A percentile compares a stretch with the other conserved stretches of the same genome.
These are phyloP conservation scores for Onychomys arenicola DNA, from an alignment of 2,797 vertebrate genomes.

Conservation along the genomic window DNA sequence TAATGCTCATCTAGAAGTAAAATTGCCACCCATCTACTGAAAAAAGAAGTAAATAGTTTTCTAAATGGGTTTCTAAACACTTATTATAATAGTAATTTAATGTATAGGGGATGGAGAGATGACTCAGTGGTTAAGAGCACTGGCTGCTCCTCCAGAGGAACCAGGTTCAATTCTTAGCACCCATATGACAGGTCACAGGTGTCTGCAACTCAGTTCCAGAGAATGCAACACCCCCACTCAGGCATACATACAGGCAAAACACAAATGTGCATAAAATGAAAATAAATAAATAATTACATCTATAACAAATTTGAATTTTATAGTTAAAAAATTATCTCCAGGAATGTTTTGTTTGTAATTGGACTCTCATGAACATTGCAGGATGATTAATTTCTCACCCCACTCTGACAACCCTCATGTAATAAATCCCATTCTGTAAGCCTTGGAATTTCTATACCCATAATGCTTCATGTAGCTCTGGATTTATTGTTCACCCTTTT, in stretches of 20 bases:
- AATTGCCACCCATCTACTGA: neutral
- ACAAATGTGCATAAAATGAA: no score
- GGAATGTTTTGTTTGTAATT: neutral
- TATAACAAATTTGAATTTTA: neutral
- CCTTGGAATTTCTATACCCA: neutral
- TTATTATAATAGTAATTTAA: no score
- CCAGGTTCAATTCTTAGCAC: neutral
- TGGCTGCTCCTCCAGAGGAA: no score
- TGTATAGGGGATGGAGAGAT: no score
- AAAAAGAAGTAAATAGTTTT: neutral
- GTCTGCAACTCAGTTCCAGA: no score
- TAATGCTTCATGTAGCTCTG: neutral
- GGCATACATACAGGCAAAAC: no score
- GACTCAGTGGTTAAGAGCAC: no score
- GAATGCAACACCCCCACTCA: no score
- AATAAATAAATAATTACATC: no score
- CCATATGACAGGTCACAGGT: neutral
- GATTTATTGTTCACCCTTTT: neutral
- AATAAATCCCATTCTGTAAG: neutral
- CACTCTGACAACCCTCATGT: fast-evolving
- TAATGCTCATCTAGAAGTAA: neutral
- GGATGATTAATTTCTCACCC: neutral
- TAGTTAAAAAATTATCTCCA: neutral
- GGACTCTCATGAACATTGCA: neutral
- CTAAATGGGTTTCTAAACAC: neutral